Conservation (phyloP, 2,797 vertebrate genomes). For the Characodon lateralis region DNA sequence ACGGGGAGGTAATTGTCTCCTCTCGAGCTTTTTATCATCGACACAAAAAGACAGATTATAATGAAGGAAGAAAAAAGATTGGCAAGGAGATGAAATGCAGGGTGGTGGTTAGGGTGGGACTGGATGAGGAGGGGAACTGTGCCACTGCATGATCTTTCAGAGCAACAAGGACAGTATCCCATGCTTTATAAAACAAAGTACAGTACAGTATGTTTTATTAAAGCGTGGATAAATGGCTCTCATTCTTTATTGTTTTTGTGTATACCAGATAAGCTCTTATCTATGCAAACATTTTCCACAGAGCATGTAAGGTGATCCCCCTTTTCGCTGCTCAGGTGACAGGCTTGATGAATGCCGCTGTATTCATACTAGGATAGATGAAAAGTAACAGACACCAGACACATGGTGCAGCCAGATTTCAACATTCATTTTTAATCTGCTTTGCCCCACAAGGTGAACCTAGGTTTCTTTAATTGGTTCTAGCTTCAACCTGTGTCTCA, state of each 20-base stretch:
- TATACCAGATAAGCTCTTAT: conserved; percentile 30
- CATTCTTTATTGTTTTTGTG: conserved; percentile 9
- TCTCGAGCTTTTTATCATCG: conserved; percentile 70
- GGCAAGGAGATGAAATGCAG: neutral
- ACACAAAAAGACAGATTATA: conserved; percentile 51
- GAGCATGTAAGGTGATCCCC: conserved; percentile 61
- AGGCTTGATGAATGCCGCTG: conserved; percentile 50
- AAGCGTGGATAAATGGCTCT: conserved; percentile 3
- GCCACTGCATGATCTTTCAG: neutral
- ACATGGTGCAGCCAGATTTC: conserved; percentile 43
- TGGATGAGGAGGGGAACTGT: neutral
- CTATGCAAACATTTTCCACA: conserved; percentile 55
- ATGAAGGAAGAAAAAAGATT: conserved; percentile 26
- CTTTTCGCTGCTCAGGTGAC: conserved; percentile 54
- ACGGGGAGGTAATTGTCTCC: conserved; percentile 73
- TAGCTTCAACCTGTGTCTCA: conserved; percentile 36
- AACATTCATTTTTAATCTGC: conserved; percentile 73
- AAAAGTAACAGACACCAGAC: conserved; percentile 53
- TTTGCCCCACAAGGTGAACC: conserved; percentile 19
- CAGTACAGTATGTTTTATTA: neutral
- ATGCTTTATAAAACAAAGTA: neutral
- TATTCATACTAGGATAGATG: conserved; percentile 49
- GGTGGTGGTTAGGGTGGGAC: neutral
- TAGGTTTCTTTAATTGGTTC: conserved; percentile 4
- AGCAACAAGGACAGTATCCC: neutral